Base-by-base conservation (phyloP, 2,888 invertebrate genomes). In the Pheosia gnoma region DNA sequence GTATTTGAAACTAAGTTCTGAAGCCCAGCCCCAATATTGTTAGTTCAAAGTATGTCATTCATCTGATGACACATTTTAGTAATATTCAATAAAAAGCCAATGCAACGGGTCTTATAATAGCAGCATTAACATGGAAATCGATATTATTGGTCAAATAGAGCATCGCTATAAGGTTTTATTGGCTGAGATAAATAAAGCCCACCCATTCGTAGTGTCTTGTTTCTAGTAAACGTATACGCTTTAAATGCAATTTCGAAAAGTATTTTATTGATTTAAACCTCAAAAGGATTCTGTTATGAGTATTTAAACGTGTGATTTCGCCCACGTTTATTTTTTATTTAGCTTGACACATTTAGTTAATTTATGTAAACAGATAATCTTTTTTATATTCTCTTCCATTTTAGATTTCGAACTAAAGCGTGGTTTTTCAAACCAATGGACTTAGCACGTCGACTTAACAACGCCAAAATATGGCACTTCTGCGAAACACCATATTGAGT, bases 201-300 rank as follows among this genome's bases (percentile, higher is more conserved):
- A 38, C 53, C 53, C 37, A 37, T 38, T 53, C 37, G 9, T 8
- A 25, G 53, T 53, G 53, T 53, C 53, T 53, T 53, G 37, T 53
- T 53, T 7, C 53, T 10, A 37, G 53, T 53, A 53, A 53, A 53
- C 53, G 37, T 53, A 10, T 53, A 51, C 11, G 10, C 5, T 37
- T 11, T 38, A 11, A 53, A 25, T 53, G 53, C 53, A 11, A 53
- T 53, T 53, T 10, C 8, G 11, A 38, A 2, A 25, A 25, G 25
- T 53, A 53, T 53, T 53, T 47, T 47, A 47, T 47, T 5, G n/a
- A 9, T 47, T 47, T n/a, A n/a, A 8, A 11, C 52, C 55, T 13
- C 59, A 66, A 59, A 62, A 47, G 47, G 47, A 47, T n/a, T n/a
- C 11, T 5, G 47, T n/a, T 47, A n/a, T 47, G 47, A 47, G n/a